Conservation (phyloP, 92 coral and sea anemone genomes). For the Epizoanthus illoricatus region DNA sequence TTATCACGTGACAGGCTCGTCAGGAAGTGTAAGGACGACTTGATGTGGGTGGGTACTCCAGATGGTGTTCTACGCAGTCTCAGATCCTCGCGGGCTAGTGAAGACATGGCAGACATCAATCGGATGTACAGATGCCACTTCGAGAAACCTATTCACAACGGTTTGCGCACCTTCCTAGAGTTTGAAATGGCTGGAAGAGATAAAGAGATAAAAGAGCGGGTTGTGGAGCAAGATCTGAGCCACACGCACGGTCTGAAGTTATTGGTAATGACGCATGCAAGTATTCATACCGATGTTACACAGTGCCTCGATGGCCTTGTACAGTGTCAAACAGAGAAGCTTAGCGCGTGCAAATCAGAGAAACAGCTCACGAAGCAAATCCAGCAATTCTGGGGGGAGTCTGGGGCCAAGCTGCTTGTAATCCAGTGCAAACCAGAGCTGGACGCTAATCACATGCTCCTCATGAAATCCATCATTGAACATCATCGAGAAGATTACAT, state of each 20-base stretch:
- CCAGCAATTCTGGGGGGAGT: constrained; percentile 16
- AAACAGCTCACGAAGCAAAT: constrained; percentile 36
- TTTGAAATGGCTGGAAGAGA: constrained; percentile 7
- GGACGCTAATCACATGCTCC: constrained; percentile 34
- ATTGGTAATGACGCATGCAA: constrained; percentile 35
- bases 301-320: constrained; percentile 24
- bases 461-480: constrained; percentile 29
- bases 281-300: constrained; percentile 30
- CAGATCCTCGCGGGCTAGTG: constrained; percentile 17
- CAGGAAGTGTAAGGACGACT: constrained; percentile 41
- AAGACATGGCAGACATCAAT: constrained; percentile 29
- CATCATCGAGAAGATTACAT: constrained; percentile 35
- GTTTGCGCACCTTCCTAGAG: constrained; percentile 38
- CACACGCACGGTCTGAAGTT: neutral
- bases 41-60: constrained; percentile 47
- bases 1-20: constrained; percentile 3
- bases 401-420: constrained; percentile 1
- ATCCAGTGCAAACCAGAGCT: constrained; percentile 29
- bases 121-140: constrained; percentile 28
- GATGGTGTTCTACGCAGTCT: constrained; percentile 52
- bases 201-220: neutral
- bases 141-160: constrained; percentile 47
- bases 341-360: constrained; percentile 32
- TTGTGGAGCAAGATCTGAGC: constrained; percentile 15
- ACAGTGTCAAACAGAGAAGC: constrained; percentile 33